phyloP scores from a whole-genome alignment of 2,797 vertebrate species.

The Arctocebus calabarensis region DNA sequence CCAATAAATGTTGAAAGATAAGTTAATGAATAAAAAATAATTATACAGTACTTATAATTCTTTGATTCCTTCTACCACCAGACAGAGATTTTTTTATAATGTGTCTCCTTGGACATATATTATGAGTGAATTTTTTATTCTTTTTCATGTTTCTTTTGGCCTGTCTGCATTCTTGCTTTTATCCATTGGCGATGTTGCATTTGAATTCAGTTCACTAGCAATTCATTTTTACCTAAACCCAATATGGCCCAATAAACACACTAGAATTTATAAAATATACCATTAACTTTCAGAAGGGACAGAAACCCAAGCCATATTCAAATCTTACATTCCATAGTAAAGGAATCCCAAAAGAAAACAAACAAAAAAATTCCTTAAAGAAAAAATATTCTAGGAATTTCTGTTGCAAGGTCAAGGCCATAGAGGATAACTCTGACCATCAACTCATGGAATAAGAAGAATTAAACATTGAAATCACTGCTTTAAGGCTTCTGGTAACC shows the following conservation, averaged over 20 bases:
- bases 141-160: constrained; percentile 8
- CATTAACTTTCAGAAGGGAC: constrained; percentile 65
- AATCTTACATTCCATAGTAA: constrained; percentile 65
- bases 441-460: constrained; percentile 60
- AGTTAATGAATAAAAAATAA: not conserved
- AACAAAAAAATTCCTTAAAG: constrained; percentile 19
- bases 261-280: constrained; percentile 54
- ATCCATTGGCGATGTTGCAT: not conserved
- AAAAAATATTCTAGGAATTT: constrained; percentile 22
- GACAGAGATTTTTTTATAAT: not conserved
- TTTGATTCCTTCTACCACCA: not conserved
- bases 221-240: constrained; percentile 52
- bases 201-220: not conserved
- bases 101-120: not conserved
- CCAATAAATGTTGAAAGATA: not conserved
- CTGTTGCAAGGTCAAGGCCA: constrained; percentile 36
- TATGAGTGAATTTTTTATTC: not conserved
- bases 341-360: constrained; percentile 68
- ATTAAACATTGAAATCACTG: constrained; percentile 79
- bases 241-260: constrained; percentile 33
- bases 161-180: not conserved
- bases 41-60: not conserved
- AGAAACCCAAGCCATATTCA: constrained; percentile 77
- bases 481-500: constrained; percentile 77
- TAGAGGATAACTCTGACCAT: not conserved